These are phyloP conservation scores for Troides aeacus DNA, from an alignment of 2,888 invertebrate genomes.

Conservation along the genomic window DNA sequence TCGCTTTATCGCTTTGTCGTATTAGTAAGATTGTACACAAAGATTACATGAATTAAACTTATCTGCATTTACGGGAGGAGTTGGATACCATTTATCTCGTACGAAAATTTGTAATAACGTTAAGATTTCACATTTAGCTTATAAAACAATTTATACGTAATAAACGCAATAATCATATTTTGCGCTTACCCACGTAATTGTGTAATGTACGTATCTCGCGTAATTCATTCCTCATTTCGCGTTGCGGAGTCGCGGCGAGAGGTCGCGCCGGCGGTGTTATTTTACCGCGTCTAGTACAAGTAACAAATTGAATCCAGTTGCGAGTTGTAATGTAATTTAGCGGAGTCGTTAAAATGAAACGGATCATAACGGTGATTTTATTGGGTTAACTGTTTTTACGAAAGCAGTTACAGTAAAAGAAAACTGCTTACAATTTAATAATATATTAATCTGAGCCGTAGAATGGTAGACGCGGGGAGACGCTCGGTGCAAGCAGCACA, in stretches of 20 bases:
- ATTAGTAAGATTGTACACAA: too few species aligned
- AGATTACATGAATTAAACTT: too few species aligned
- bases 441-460: too few species aligned
- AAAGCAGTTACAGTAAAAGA: not conserved
- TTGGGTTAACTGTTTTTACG: not conserved
- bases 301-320: conserved; percentile 24
- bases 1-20: too few species aligned
- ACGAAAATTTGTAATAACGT: not conserved
- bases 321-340: conserved; percentile 2
- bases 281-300: conserved; percentile 7
- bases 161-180: conserved; percentile 8
- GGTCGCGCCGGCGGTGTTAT: conserved; percentile 2
- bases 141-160: not conserved
- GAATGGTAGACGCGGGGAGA: too few species aligned
- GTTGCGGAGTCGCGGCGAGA: conserved; percentile 5
- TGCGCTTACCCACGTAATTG: not conserved
- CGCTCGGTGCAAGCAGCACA: too few species aligned
- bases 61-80: too few species aligned
- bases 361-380: not conserved
- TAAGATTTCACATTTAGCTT: not conserved
- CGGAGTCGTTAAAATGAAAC: not conserved
- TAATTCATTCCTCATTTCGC: conserved; percentile 13
- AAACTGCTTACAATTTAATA: not conserved
- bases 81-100: not conserved
- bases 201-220: conserved; percentile 12